phyloP scores from a whole-genome alignment of 2,888 invertebrate species.

The Scaptomyza flava region DNA sequence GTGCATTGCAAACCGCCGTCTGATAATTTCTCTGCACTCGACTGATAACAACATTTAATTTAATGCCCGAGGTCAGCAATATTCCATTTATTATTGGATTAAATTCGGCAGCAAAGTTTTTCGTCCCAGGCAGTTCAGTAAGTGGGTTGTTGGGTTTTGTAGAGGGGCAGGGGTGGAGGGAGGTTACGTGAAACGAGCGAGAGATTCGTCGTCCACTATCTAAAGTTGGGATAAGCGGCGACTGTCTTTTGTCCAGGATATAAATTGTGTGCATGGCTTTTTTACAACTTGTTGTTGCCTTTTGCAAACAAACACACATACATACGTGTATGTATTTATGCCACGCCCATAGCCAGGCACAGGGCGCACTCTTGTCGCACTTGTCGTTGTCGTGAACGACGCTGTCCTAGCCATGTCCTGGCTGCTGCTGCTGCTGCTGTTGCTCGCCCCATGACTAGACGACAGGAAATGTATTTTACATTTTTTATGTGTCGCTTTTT shows the following conservation, averaged over 20 bases:
- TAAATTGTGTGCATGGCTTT: conserved; percentile 69
- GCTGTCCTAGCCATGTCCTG: conserved; percentile 47
- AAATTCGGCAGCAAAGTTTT: conserved; percentile 83
- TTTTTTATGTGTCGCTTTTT: conserved; percentile 77
- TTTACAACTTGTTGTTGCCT: conserved; percentile 47
- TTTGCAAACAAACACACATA: conserved; percentile 5
- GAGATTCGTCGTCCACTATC: conserved; percentile 63
- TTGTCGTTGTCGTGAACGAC: conserved; percentile 55
- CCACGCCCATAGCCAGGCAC: conserved; percentile 54
- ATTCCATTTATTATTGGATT: conserved; percentile 85
- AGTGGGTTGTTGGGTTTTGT: too few species aligned
- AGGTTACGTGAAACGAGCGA: background rate
- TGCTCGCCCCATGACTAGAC: conserved; percentile 69
- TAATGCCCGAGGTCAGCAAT: conserved; percentile 85
- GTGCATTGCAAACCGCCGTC: conserved; percentile 55
- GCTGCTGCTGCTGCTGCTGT: conserved; percentile 37
- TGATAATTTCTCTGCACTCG: conserved; percentile 85
- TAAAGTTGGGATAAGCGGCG: conserved; percentile 62
- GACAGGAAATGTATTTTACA: conserved; percentile 83
- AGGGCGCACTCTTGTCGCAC: conserved; percentile 74
- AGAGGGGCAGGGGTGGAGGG: background rate
- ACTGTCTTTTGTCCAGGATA: conserved; percentile 59
- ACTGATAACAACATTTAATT: conserved; percentile 85
- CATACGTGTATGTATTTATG: conserved; percentile 42
- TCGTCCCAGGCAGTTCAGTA: conserved; percentile 6